A percentile compares a stretch with the other conserved stretches of the same genome.
These are phyloP conservation scores for Lasioglossum calceatum DNA, from an alignment of 2,888 invertebrate genomes.

Conservation along the genomic window DNA sequence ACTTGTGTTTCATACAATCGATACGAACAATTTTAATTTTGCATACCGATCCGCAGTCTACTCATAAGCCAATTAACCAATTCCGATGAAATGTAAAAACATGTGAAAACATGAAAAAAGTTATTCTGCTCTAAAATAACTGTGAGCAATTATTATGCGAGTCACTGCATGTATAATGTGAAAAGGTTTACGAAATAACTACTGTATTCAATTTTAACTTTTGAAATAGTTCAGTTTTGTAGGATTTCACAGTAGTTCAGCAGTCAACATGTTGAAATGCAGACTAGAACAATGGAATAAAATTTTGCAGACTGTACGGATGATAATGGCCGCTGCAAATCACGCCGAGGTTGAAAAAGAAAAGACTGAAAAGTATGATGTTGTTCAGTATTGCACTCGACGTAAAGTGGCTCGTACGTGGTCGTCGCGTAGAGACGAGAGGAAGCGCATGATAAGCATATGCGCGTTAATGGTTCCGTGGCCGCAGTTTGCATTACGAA, in stretches of 20 bases:
- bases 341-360: constrained; percentile 12
- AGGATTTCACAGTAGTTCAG: neutral
- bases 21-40: too few relatives aligned
- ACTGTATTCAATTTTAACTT: neutral
- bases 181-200: neutral
- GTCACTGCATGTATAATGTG: neutral
- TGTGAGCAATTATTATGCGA: neutral
- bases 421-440: constrained; percentile 42
- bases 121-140: neutral
- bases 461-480: constrained; percentile 60
- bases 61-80: too few relatives aligned
- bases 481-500: constrained; percentile 52
- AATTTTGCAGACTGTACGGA: neutral
- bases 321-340: neutral
- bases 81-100: too few relatives aligned
- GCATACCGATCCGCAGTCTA: too few relatives aligned
- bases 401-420: constrained; percentile 38
- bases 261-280: neutral
- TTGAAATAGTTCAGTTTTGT: neutral
- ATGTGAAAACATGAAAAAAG: neutral
- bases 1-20: too few relatives aligned
- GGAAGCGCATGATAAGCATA: constrained; percentile 60
- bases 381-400: constrained; percentile 39
- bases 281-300: neutral
- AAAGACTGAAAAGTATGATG: constrained; percentile 5